Base-by-base conservation (phyloP, 30 jellyfish, hydroid and myxozoan genomes). In the Aurelia sp. region DNA sequence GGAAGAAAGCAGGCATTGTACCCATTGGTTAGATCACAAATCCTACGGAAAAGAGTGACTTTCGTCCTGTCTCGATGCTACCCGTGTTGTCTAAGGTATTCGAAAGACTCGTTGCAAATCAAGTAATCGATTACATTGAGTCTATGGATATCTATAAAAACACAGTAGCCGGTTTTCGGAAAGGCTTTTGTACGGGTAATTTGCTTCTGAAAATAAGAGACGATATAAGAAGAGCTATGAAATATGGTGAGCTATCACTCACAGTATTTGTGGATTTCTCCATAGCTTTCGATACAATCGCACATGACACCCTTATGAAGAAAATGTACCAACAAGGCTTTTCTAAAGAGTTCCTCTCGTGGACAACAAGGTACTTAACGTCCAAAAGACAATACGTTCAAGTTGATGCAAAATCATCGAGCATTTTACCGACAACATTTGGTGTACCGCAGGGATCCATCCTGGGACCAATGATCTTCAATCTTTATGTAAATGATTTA, bases 371-470 rank as follows among this genome's bases (percentile, higher is more conserved):
- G 40, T 75, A 75, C n/a, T 59, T 75, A 74, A 74, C 73, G 18
- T 48, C 86, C 57, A 23, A 74, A 9, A 74, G 74, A 74, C 73
- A 74, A 20, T 50, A 74, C 86, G 73, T 53, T 74, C 73, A 74
- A 27, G 60, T 74, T 74, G 86, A 74, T 50, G 86, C 86, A 44
- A 52, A 6, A 35, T 67, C 78, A 67, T 27, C 78, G 59, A 61
- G 8, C 59, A 22, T 4, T 59, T 59, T 59, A 59, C 68, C 68
- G 11, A 59, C 68, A 12, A 59, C 68, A 59, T 59, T 59, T 59
- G 96, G 86, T 10, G 96, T 86, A 40, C 90, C 96, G 20, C 90
- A 75, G 68, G 90, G 86, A 16, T 73, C 90, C 80, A 76, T 86
- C n/a, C 86, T 86, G 40, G 90, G 96, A 33, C 90, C 95, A 18